A percentile compares a stretch with the other conserved stretches of the same genome.
Evolutionary conservation across 2,797 vertebrate species (phyloP).

Genomic region (Echiichthys vipera): DNA sequence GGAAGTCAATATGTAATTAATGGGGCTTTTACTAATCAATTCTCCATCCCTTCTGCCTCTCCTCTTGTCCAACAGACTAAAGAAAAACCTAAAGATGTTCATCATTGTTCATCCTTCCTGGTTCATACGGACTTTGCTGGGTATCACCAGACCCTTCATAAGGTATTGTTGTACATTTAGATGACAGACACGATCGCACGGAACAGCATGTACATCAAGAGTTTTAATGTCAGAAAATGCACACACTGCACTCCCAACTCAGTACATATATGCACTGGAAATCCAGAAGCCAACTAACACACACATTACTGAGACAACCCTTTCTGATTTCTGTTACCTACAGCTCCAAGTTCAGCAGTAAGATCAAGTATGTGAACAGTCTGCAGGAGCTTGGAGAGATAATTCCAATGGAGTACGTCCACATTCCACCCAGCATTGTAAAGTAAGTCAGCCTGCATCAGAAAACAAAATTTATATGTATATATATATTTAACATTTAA

Average conservation of each 20-base stretch:
- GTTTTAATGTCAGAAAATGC: not conserved
- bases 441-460: conserved; percentile 86
- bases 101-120: conserved; percentile 96
- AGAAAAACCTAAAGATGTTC: conserved; percentile 95
- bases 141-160: conserved; percentile 94
- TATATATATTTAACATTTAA: not conserved
- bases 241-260: not conserved
- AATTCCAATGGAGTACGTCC: conserved; percentile 93
- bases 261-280: no score
- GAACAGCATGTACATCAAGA: not conserved
- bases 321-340: conserved; percentile 32
- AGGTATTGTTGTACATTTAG: conserved; percentile 75
- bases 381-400: conserved; percentile 89
- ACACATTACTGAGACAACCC: not conserved
- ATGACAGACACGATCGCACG: not conserved
- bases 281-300: no score
- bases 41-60: not conserved
- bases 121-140: conserved; percentile 95
- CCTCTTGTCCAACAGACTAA: conserved; percentile 80
- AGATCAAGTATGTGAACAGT: conserved; percentile 92
- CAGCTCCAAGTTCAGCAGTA: conserved; percentile 97
- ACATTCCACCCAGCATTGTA: conserved; percentile 92
- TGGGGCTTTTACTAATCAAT: not conserved
- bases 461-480: no score
- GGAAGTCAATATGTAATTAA: no score